A percentile compares a stretch with the other conserved stretches of the same genome.
These are phyloP conservation scores for Chrysemys picta DNA, from an alignment of 2,113 vertebrate species.

Conservation along the genomic window DNA sequence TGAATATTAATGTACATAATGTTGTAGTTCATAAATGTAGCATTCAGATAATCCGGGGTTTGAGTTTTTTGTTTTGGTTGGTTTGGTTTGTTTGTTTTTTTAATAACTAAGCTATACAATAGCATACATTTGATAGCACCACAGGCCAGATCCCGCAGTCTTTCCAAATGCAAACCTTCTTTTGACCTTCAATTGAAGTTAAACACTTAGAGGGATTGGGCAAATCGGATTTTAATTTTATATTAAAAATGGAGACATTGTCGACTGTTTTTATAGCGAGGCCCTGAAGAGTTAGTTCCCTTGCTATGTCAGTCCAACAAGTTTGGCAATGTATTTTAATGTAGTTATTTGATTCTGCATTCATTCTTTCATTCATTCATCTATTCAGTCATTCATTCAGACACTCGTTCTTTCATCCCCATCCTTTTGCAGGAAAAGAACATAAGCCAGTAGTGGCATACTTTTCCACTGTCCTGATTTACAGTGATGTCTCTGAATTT, in stretches of 20 bases:
- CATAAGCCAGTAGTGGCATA: slow-evolving; percentile 66
- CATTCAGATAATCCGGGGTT: not conserved
- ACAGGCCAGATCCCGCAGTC: not conserved
- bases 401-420: slow-evolving; percentile 70
- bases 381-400: slow-evolving; percentile 73
- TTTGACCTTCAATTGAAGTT: slow-evolving; percentile 22
- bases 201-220: not conserved
- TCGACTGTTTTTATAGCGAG: not conserved
- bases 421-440: slow-evolving; percentile 61
- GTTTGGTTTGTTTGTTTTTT: not conserved
- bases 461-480: slow-evolving; percentile 72
- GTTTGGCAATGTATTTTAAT: slow-evolving; percentile 65
- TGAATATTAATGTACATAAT: not conserved
- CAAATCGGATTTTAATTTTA: slow-evolving; percentile 38
- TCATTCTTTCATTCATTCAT: slow-evolving; percentile 70
- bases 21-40: not conserved
- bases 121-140: not conserved
- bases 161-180: not conserved
- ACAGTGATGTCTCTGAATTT: slow-evolving; percentile 62
- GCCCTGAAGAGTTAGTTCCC: not conserved
- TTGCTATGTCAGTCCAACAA: not conserved
- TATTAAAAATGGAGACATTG: not conserved
- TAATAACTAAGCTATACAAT: not conserved
- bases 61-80: not conserved
- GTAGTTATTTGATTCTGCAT: slow-evolving; percentile 67